Evolutionary conservation across 2,888 invertebrate species (phyloP).

Genomic region (Molorchus minor): DNA sequence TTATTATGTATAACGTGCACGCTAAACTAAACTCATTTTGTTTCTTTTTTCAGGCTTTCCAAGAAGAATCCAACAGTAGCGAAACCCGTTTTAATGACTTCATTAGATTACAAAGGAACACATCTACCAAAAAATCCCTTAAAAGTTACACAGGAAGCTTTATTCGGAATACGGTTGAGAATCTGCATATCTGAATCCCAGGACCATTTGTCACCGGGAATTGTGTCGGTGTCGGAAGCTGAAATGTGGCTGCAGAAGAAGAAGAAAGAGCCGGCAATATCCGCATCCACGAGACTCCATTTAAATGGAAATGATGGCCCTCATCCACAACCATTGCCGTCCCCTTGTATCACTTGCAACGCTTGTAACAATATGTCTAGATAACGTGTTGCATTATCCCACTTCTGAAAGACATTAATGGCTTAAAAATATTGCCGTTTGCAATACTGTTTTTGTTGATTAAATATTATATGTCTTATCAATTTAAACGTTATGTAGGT

Average conservation of each 20-base stretch:
- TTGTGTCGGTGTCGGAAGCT: constrained; percentile 53
- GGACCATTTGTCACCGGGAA: constrained; percentile 55
- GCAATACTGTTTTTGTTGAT: no score
- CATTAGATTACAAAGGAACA: constrained; percentile 15
- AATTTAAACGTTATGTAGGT: no score
- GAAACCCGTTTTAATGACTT: constrained; percentile 17
- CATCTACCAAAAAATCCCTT: constrained; percentile 24
- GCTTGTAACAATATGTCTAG: constrained; percentile 44
- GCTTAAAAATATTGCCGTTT: no score
- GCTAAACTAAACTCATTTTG: background rate
- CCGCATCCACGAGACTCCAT: constrained; percentile 54
- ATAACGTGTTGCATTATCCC: background rate
- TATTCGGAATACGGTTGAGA: constrained; percentile 36
- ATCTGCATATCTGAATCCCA: constrained; percentile 53
- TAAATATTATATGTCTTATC: no score
- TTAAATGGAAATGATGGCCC: constrained; percentile 58
- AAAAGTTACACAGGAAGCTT: constrained; percentile 31
- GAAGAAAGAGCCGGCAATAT: constrained; percentile 55
- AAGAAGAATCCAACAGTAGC: background rate
- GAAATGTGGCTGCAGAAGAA: constrained; percentile 53
- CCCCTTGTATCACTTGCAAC: constrained; percentile 53
- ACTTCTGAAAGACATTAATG: background rate
- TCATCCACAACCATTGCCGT: constrained; percentile 55
- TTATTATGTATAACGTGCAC: no score
- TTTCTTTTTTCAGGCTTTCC: background rate